phyloP scores from a whole-genome alignment of 2,113 vertebrate species.

The Sitta europaea region DNA sequence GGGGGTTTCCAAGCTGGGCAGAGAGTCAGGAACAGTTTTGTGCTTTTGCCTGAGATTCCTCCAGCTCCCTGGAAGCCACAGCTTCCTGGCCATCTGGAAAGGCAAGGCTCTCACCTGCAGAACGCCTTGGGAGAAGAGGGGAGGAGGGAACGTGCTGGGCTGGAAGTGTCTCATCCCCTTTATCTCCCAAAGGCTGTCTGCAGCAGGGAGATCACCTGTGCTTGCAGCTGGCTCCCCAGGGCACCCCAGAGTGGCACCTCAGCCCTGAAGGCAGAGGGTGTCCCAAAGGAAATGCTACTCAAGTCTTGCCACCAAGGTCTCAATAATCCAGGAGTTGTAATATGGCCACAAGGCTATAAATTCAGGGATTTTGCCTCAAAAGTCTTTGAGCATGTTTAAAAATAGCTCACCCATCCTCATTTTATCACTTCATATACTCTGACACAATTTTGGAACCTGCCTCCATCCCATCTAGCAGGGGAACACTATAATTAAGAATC shows the following conservation, averaged over 20 bases:
- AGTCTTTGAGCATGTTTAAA: slow-evolving; percentile 21
- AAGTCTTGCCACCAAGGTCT: neutral
- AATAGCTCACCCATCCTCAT: slow-evolving; percentile 29
- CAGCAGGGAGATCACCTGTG: neutral
- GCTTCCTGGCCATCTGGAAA: slow-evolving; percentile 11
- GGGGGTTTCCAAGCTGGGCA: neutral
- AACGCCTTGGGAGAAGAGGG: neutral
- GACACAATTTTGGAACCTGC: neutral
- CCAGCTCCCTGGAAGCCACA: neutral
- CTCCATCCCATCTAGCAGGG: slow-evolving; percentile 17
- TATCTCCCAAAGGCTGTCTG: neutral
- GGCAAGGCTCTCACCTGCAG: neutral
- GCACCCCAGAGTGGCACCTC: neutral
- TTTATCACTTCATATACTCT: slow-evolving; percentile 28
- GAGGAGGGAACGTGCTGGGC: neutral
- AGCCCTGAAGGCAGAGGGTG: neutral
- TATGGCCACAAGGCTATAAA: slow-evolving; percentile 7
- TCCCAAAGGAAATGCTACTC: neutral
- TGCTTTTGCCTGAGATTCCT: neutral
- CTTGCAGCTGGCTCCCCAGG: neutral
- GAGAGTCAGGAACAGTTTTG: neutral
- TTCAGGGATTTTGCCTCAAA: slow-evolving; percentile 47
- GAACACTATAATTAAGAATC: slow-evolving; percentile 46
- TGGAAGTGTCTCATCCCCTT: neutral
- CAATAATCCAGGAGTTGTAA: slow-evolving; percentile 13